These are phyloP conservation scores for Bombus terrestris DNA, from an alignment of 1,140 invertebrate genomes.

Conservation along the genomic window DNA sequence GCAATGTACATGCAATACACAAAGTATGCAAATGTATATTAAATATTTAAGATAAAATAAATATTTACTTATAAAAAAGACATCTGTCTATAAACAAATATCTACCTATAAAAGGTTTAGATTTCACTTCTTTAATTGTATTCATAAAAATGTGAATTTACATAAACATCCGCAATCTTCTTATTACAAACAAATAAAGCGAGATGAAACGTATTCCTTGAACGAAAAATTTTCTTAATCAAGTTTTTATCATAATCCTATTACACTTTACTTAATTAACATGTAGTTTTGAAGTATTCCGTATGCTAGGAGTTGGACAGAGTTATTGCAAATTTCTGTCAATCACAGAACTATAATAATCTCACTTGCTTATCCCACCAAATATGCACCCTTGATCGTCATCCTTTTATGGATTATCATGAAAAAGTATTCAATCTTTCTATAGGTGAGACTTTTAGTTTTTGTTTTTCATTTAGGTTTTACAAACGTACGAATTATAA, in stretches of 20 bases:
- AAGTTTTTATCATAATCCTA: neutral
- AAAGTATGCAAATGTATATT: too few species aligned
- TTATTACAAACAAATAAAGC: neutral
- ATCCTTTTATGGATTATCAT: neutral
- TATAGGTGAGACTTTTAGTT: neutral
- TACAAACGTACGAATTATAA: slow-evolving; percentile 61
- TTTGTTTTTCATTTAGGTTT: slow-evolving; percentile 28
- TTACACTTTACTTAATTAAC: neutral
- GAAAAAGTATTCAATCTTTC: slow-evolving; percentile 57
- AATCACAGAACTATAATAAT: neutral
- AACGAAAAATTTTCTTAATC: neutral
- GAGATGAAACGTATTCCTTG: neutral
- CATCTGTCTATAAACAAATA: too few species aligned
- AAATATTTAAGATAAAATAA: too few species aligned
- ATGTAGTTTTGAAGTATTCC: neutral
- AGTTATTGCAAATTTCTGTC: neutral
- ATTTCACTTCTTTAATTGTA: too few species aligned
- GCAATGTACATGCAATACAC: too few species aligned
- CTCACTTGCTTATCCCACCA: neutral
- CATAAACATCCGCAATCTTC: neutral
- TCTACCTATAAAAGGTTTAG: too few species aligned
- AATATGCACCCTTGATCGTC: neutral
- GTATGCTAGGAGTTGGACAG: neutral
- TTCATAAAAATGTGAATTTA: too few species aligned
- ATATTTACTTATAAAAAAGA: too few species aligned